These are phyloP conservation scores for Eueides isabella DNA, from an alignment of 1,140 invertebrate genomes.

Conservation along the genomic window DNA sequence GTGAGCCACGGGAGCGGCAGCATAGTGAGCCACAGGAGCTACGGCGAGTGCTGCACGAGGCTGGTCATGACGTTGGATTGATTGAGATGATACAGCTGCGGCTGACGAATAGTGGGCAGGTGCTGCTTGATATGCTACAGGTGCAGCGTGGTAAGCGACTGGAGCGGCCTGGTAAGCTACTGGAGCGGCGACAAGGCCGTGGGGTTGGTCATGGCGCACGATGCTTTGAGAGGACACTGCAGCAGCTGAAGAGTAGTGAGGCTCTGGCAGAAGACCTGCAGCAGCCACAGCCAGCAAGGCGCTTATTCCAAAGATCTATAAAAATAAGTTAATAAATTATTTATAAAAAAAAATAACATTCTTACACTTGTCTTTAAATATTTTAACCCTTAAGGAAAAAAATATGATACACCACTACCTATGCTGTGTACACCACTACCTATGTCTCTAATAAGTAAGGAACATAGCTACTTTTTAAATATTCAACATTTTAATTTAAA, in stretches of 20 bases:
- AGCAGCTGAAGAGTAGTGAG: constrained; percentile 58
- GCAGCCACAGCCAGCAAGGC: constrained; percentile 42
- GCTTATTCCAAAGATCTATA: constrained; percentile 42
- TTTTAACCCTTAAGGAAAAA: neutral
- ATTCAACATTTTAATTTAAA: too few relatives aligned
- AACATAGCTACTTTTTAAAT: too few relatives aligned
- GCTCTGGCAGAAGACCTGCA: constrained; percentile 48
- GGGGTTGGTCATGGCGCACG: constrained; percentile 53
- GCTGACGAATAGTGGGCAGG: constrained; percentile 45
- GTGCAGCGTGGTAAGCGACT: constrained; percentile 49
- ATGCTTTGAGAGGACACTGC: constrained; percentile 69
- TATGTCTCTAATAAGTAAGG: too few relatives aligned
- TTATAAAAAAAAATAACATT: neutral
- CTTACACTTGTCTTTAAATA: neutral
- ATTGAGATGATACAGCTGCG: constrained; percentile 52
- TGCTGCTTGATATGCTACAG: constrained; percentile 40
- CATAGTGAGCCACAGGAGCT: constrained; percentile 32
- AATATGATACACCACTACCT: neutral
- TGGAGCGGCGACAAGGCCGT: constrained; percentile 38
- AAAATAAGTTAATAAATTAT: neutral
- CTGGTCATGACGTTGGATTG: constrained; percentile 50
- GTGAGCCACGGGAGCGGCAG: neutral
- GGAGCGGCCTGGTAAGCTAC: too few relatives aligned
- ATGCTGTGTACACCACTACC: too few relatives aligned
- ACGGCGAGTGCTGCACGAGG: constrained; percentile 41